These are phyloP conservation scores for Callinectes sapidus DNA, from an alignment of 2,888 invertebrate genomes.

Conservation along the genomic window DNA sequence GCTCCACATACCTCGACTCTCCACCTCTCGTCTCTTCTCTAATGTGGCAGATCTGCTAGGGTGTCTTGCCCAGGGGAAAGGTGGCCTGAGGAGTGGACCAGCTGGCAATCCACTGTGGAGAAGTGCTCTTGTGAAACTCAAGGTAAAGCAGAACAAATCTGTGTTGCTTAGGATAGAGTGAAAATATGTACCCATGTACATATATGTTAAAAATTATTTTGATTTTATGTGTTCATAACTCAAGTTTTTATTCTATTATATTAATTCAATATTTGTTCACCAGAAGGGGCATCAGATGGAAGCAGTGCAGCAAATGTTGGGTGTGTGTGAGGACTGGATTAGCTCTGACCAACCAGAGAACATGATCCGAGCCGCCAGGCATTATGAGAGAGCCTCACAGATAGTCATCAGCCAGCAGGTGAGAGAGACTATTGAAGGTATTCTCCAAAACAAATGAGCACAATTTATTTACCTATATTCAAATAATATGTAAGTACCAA, in stretches of 20 bases:
- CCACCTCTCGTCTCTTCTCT: constrained; percentile 76
- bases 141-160: constrained; percentile 73
- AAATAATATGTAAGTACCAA: not conserved
- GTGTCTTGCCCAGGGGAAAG: constrained; percentile 76
- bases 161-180: not conserved
- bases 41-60: constrained; percentile 77
- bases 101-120: constrained; percentile 77
- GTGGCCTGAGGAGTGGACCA: constrained; percentile 78
- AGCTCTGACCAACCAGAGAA: constrained; percentile 75
- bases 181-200: no score
- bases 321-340: constrained; percentile 55
- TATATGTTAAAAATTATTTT: no score
- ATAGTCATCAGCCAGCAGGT: constrained; percentile 77
- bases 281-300: constrained; percentile 58
- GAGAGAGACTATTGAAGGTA: not conserved
- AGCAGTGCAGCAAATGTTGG: constrained; percentile 56
- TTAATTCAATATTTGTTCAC: not conserved
- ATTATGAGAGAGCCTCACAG: constrained; percentile 79
- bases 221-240: not conserved
- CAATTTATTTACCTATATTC: no score
- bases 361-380: constrained; percentile 78
- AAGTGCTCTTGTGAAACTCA: constrained; percentile 76
- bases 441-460: not conserved
- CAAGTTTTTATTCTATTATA: not conserved
- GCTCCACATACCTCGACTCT: constrained; percentile 37